Evolutionary conservation across 2,888 invertebrate genomes (phyloP), one percentile per base, ranked within the genome.

Genomic region (Atherix ibis): DNA sequence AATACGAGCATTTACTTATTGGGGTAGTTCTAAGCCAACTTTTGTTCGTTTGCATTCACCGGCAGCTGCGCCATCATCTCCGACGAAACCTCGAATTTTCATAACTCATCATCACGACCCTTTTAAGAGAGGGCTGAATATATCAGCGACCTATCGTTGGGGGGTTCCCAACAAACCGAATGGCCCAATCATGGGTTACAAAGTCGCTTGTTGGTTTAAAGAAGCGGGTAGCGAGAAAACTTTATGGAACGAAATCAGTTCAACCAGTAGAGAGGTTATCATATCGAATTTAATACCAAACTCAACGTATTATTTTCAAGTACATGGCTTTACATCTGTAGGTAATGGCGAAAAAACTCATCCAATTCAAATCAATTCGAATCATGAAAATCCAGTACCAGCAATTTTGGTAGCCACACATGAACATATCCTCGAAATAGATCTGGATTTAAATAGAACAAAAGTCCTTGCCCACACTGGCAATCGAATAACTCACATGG

Each of bases 1-100:
- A 2, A 70, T 92, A 4, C 72, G 81, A 22, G 79, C 88, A 2
- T 79, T 76, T 52, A 85, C 88, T 0, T 77, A 77, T 47, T 91
- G 91, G 89, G 82, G 81, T 12, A 71, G 76, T 3, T 77, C 84
- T 0, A 62, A 68, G 2, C 68, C 71, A 13, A 70, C 73, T 1
- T 64, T 70, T 1, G 67, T 70, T 0, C 62, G 63, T n/a, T 52
- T 82, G 1, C 69, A 69, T 47, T 82, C 89, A 0, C 91, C 91
- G 0, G 74, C 82, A 40, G 81, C 84, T 8, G 73, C 74, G 15
- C 91, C 91, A 1, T 71, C 76, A 2, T 72, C 72, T 16, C 91
- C 91, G 0, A 63, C 67, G 0, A 68, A 73, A 34, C 70, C 83
- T 1, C 64, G 89, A 27, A 71, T 79, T 5, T 92, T 80, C 52